A percentile compares a stretch with the other conserved stretches of the same genome.
Evolutionary conservation across 2,888 invertebrate species (phyloP).

Genomic region (Synanthedon formicaeformis): DNA sequence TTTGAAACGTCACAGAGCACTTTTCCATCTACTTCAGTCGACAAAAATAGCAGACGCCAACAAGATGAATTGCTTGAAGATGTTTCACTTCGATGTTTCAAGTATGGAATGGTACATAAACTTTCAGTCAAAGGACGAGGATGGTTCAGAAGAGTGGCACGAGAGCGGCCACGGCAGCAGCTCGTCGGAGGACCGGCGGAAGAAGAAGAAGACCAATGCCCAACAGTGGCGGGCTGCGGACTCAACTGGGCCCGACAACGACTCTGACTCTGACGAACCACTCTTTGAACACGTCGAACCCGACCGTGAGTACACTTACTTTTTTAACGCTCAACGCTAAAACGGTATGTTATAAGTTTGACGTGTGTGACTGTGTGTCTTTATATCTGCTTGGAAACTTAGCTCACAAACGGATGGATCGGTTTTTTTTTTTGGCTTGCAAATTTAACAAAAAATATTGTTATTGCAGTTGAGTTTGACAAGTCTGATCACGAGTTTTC

Average conservation of each 20-base stretch:
- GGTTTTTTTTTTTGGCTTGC: not conserved
- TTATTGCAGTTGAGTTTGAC: conserved; percentile 37
- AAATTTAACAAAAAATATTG: not conserved
- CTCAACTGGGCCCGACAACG: conserved; percentile 47
- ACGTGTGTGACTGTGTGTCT: no score
- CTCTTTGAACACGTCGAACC: conserved; percentile 48
- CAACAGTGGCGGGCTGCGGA: conserved; percentile 39
- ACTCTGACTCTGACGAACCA: conserved; percentile 54
- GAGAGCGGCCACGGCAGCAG: conserved; percentile 43
- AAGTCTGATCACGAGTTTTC: conserved; percentile 95
- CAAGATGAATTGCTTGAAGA: no score
- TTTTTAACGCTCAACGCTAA: no score
- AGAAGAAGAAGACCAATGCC: conserved; percentile 5
- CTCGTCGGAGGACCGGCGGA: conserved; percentile 12
- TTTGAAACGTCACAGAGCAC: no score
- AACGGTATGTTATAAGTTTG: no score
- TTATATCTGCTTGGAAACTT: no score
- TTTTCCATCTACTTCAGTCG: no score
- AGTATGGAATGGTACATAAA: no score
- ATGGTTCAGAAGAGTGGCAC: conserved; percentile 53
- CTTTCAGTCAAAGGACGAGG: conserved; percentile 22
- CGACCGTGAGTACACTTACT: conserved; percentile 28
- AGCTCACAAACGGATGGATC: no score
- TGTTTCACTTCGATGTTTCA: not conserved
- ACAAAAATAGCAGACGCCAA: no score